Base-by-base conservation (phyloP, 2,888 invertebrate species). In the Melieria omissa region DNA sequence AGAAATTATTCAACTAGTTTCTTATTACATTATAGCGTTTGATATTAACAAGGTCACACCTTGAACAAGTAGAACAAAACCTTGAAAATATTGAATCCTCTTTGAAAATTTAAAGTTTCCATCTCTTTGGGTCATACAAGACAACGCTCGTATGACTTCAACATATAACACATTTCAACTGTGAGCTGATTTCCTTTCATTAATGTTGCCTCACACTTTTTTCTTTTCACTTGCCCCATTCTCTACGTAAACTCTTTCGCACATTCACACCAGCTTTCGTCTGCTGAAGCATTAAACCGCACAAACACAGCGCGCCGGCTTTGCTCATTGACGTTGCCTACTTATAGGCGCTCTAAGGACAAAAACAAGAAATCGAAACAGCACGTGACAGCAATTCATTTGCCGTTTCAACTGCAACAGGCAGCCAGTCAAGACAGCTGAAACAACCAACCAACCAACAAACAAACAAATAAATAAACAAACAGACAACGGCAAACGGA, bases 341-440 rank as follows among this genome's bases (percentile, higher is more conserved):
- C 42, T 67, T 61, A 60, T 60, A 47, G 52, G 52, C 60, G 67
- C 61, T 67, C 49, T 47, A 29, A 29, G 29, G 29, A 29, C 29
- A 29, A 29, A 29, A 29, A 29, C 29, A 29, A 29, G 29, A 29
- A 29, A 29, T 29, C 29, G 29, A 29, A 29, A 58, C 46, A 66
- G 41, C 55, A 67, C 54, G 55, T 65, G 65, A 65, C 55, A 55
- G 65, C 60, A 52, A 16, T 67, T 41, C 67, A 61, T 52, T 67
- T 67, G 67, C 49, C 60, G 44, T 58, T 29, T 52, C 60, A 67
- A 60, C 60, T 47, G 67, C 67, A 67, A 67, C 67, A 67, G 61
- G 67, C 67, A 1, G 29, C 29, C 29, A 29, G 44, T 16, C 49
- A 67, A 67, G 60, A 67, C 60, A 67, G 29, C 29, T 29, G 29